These are phyloP conservation scores for Auanema freiburgensis DNA, from an alignment of 2,888 invertebrate genomes.

Conservation along the genomic window DNA sequence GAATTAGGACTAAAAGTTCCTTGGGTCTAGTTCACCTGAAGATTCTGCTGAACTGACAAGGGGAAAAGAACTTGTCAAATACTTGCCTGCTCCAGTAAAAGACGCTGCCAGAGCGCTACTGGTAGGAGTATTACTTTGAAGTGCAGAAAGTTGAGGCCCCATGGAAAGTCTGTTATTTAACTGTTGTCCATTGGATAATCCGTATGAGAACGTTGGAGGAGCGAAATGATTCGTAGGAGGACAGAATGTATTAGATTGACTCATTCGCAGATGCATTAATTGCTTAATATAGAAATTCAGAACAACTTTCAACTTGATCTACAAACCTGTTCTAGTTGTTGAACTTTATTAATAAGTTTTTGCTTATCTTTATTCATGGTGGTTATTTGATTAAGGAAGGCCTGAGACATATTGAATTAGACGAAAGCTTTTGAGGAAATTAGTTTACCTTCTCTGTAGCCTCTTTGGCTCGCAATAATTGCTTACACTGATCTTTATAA, in stretches of 20 bases:
- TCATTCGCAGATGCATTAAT: background rate
- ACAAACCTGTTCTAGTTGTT: conserved; percentile 1
- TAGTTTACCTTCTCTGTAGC: conserved; percentile 1
- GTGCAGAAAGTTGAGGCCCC: background rate
- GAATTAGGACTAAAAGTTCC: background rate
- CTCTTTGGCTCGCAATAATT: conserved; percentile 1
- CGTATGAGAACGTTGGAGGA: background rate
- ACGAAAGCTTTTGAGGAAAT: background rate
- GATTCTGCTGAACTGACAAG: background rate
- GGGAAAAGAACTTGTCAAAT: background rate
- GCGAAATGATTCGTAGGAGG: background rate
- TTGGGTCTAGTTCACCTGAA: background rate
- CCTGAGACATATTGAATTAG: conserved; percentile 1
- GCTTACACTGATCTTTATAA: conserved; percentile 4
- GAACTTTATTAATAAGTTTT: background rate
- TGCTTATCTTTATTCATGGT: conserved; percentile 4
- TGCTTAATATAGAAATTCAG: background rate
- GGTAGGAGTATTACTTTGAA: conserved; percentile 2
- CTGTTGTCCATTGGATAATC: no score
- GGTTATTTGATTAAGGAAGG: conserved; percentile 1
- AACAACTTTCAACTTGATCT: background rate
- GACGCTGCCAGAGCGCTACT: conserved; percentile 3
- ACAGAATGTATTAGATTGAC: background rate
- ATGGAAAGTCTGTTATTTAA: background rate
- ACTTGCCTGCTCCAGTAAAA: conserved; percentile 3